Base-by-base conservation (phyloP, 2,888 invertebrate species). In the Helobdella robusta region DNA sequence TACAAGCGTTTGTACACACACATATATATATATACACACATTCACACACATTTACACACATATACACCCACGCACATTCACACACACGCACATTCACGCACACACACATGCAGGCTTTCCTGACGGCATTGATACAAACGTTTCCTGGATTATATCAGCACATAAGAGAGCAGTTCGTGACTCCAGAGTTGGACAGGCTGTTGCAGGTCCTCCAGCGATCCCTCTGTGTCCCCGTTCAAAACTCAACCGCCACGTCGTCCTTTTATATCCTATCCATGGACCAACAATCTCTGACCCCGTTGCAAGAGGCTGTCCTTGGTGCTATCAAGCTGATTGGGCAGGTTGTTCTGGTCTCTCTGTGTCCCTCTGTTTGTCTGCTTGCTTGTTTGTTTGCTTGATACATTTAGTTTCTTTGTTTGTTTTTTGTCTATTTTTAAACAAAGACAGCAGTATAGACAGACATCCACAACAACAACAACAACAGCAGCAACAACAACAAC, bases 71-170 rank as follows among this genome's bases (percentile, higher is more conserved):
- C n/a, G n/a, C n/a, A n/a, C n/a, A n/a, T n/a, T n/a, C 11, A 40
- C 11, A 40, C 11, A 40, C 11, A 40, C 44, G 11, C 44, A 40
- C 44, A 40, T 11, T 11, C 11, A 40, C 11, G 15, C 44, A 11
- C 44, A 40, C 15, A n/a, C n/a, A n/a, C n/a, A 11, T 25, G 23
- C 61, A 66, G 66, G 88, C 89, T 68, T 97, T 93, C 82, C 84
- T 97, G 64, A 92, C 93, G 0, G 90, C 94, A 0, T 83, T 95
- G 20, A 88, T 95, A 71, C 93, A 94, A 81, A 92, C 94, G 76
- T 95, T 97, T 80, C 93, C 94, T 3, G 87, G 89, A 67, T 86
- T 97, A 67, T 95, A 93, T 82, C 89, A 89, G 71, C 90, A 91
- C 75, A 89, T 93, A 73, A 85, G 86, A 75, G 34, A 40, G n/a